Conservation (phyloP, 2,888 invertebrate species). For the Andrena dorsata region DNA sequence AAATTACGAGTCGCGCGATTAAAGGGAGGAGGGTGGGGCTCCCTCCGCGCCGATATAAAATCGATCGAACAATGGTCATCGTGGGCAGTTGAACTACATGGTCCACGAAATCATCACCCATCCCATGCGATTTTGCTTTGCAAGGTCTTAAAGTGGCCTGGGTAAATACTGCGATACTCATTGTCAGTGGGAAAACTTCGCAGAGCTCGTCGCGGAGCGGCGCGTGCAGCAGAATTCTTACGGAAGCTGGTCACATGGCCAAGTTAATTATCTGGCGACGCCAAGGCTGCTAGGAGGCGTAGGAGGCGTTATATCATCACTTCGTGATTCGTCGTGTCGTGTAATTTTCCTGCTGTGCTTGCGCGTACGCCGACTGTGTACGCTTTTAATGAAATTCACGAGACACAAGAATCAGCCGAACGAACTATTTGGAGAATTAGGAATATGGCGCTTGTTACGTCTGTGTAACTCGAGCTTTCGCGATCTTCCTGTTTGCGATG, state of each 20-base stretch:
- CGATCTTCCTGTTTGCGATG: too few species aligned
- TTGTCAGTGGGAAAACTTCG: background rate
- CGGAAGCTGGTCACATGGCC: slow-evolving; percentile 39
- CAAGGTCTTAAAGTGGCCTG: background rate
- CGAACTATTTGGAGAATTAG: too few species aligned
- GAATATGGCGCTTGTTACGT: too few species aligned
- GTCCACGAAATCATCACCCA: background rate
- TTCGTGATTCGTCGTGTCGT: slow-evolving; percentile 58
- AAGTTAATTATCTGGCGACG: slow-evolving; percentile 65
- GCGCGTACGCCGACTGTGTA: slow-evolving; percentile 3
- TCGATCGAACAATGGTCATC: background rate
- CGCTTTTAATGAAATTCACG: background rate
- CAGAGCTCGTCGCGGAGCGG: slow-evolving; percentile 11
- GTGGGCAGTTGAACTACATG: background rate
- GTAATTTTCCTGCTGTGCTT: slow-evolving; percentile 32
- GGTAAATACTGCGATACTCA: background rate
- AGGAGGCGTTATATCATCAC: slow-evolving; percentile 67
- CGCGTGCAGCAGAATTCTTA: slow-evolving; percentile 45
- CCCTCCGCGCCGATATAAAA: slow-evolving; percentile 34
- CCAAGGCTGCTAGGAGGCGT: slow-evolving; percentile 61
- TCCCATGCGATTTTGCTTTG: too few species aligned
- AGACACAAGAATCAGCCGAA: background rate
- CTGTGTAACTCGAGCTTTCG: too few species aligned
- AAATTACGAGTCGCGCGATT: slow-evolving; percentile 61
- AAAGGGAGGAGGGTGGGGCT: slow-evolving; percentile 37